Percentiles rank a stretch among this genome's conserved stretches.
phyloP scores from a whole-genome alignment of 2,113 vertebrate species.

The Larimichthys crocea region DNA sequence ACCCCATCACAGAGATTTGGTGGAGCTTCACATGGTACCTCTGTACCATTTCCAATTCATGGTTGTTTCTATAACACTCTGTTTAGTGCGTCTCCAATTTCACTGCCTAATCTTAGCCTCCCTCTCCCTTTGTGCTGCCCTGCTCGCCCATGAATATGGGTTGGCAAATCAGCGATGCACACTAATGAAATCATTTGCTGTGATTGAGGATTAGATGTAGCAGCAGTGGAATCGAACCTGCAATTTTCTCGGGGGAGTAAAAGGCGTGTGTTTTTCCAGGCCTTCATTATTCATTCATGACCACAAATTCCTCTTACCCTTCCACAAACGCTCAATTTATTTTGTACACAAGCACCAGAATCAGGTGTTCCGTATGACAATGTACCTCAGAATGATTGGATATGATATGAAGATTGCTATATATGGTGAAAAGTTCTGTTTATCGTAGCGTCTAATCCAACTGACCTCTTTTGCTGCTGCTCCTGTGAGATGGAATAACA shows the following conservation, averaged over 20 bases:
- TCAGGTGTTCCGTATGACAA: conserved; percentile 46
- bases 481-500: conserved; percentile 58
- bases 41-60: conserved; percentile 44
- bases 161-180: conserved; percentile 67
- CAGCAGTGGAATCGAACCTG: conserved; percentile 65
- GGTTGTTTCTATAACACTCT: conserved; percentile 52
- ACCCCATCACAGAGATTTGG: conserved; percentile 5
- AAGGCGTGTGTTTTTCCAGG: conserved; percentile 15
- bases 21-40: conserved; percentile 49
- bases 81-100: conserved; percentile 65
- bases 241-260: conserved; percentile 52
- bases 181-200: conserved; percentile 73
- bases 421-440: conserved; percentile 47
- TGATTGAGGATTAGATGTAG: conserved; percentile 81
- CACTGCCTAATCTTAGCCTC: conserved; percentile 58
- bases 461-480: conserved; percentile 54
- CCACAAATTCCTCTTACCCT: conserved; percentile 31
- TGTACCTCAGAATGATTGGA: conserved; percentile 40
- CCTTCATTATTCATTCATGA: conserved; percentile 65
- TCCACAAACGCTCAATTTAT: conserved; percentile 42
- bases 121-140: conserved; percentile 49
- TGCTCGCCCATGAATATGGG: conserved; percentile 58
- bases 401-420: conserved; percentile 44
- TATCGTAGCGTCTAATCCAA: conserved; percentile 50
- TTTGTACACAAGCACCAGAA: conserved; percentile 33